Evolutionary conservation across 2,113 vertebrate species (phyloP).

Genomic region (Aldabrachelys gigantea): DNA sequence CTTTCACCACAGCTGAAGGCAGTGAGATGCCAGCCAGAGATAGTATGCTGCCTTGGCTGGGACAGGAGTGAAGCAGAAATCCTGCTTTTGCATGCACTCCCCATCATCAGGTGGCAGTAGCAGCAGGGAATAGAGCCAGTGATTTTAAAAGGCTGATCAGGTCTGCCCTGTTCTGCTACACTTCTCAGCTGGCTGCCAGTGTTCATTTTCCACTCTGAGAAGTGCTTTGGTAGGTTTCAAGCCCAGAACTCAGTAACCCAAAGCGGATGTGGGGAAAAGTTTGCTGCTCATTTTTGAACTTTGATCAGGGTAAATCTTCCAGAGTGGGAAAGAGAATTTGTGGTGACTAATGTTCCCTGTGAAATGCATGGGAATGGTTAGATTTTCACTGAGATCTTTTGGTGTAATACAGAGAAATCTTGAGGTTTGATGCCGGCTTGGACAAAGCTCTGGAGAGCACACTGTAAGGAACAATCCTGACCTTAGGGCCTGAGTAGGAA

Average conservation of each 20-base stretch:
- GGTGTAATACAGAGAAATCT: not conserved
- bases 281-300: constrained; percentile 2
- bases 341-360: not conserved
- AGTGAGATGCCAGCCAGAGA: constrained; percentile 39
- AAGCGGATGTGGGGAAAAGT: not conserved
- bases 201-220: not conserved
- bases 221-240: not conserved
- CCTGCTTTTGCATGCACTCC: constrained; percentile 37
- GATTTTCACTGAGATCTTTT: not conserved
- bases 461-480: not conserved
- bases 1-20: constrained; percentile 57
- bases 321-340: not conserved
- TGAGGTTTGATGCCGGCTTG: not conserved
- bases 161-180: not conserved
- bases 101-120: constrained; percentile 15
- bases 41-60: constrained; percentile 28
- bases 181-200: constrained; percentile 12
- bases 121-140: constrained; percentile 19
- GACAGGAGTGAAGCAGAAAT: constrained; percentile 4
- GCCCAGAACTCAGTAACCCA: not conserved
- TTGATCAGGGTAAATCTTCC: not conserved
- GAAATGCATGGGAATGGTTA: not conserved
- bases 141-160: constrained; percentile 17
- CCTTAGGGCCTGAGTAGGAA: not conserved
- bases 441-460: not conserved